These are phyloP conservation scores for Liparis tanakae DNA, from an alignment of 2,797 vertebrate genomes.

Conservation along the genomic window DNA sequence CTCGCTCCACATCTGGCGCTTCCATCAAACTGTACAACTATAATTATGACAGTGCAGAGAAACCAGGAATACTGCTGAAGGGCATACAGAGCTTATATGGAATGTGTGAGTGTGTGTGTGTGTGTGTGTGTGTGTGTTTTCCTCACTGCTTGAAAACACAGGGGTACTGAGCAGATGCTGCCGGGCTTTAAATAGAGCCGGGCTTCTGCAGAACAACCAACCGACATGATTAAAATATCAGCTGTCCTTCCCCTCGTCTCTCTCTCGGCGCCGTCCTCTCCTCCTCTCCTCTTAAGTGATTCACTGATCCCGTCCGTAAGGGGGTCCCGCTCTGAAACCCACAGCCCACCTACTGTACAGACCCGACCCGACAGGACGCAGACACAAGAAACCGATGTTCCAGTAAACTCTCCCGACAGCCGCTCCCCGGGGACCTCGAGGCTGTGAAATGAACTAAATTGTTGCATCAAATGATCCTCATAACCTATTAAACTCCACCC, in stretches of 20 bases:
- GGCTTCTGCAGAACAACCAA: conserved; percentile 71
- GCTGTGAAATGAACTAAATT: conserved; percentile 45
- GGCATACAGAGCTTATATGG: conserved; percentile 41
- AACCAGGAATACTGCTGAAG: conserved; percentile 65
- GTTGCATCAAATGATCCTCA: conserved; percentile 65
- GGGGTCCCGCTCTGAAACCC: conserved; percentile 32
- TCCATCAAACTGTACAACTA: conserved; percentile 69
- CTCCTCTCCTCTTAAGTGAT: conserved; percentile 9
- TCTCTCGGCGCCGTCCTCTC: conserved; percentile 33
- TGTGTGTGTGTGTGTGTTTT: conserved; percentile 47
- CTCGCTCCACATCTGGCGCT: conserved; percentile 63
- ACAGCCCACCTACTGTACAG: conserved; percentile 12
- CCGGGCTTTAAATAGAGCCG: conserved; percentile 77
- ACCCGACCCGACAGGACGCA: conserved; percentile 18
- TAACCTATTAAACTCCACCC: conserved; percentile 62
- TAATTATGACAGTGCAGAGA: conserved; percentile 59
- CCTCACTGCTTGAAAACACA: conserved; percentile 72
- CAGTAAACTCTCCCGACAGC: conserved; percentile 62
- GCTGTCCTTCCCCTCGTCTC: conserved; percentile 64
- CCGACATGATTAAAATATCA: conserved; percentile 79
- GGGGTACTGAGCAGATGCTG: conserved; percentile 76
- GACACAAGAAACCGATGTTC: conserved; percentile 42
- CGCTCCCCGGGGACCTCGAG: conserved; percentile 26
- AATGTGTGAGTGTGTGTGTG: conserved; percentile 51
- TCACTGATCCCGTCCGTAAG: conserved; percentile 26